Percentiles rank a stretch among this genome's conserved stretches.
These are phyloP conservation scores for Caenorhabditis panamensis DNA, from an alignment of 2,888 invertebrate species.

Conservation along the genomic window DNA sequence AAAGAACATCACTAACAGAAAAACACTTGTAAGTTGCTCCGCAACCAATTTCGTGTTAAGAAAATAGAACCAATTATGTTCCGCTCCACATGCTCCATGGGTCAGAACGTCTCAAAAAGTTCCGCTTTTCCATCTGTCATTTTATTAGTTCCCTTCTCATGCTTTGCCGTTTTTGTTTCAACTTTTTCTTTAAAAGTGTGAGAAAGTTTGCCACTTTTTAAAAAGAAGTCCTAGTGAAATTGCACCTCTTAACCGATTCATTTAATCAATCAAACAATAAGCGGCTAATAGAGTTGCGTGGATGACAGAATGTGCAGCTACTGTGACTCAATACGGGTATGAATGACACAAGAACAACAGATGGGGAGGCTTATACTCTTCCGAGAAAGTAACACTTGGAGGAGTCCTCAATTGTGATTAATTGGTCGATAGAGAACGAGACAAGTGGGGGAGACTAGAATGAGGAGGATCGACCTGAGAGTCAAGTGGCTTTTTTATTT, in stretches of 20 bases:
- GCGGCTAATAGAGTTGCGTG: constrained; percentile 49
- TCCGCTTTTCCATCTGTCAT: no score
- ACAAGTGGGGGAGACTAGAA: not conserved
- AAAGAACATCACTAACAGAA: no score
- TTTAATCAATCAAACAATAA: constrained; percentile 62
- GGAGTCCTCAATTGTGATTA: constrained; percentile 52
- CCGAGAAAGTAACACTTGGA: constrained; percentile 56
- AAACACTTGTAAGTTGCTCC: no score
- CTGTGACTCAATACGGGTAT: constrained; percentile 32
- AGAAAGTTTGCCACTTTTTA: constrained; percentile 1
- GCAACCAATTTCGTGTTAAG: no score
- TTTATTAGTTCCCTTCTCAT: no score
- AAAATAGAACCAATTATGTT: no score
- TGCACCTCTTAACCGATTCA: constrained; percentile 31
- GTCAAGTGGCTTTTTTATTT: constrained; percentile 11
- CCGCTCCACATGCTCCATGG: no score
- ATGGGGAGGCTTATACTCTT: constrained; percentile 34
- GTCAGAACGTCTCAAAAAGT: no score
- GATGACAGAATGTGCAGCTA: constrained; percentile 48
- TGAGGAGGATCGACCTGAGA: constrained; percentile 1
- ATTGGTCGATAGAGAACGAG: constrained; percentile 31
- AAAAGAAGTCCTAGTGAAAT: not conserved
- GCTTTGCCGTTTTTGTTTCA: no score
- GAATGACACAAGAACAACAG: constrained; percentile 55
- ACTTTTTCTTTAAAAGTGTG: not conserved